Base-by-base conservation (phyloP, 2,888 invertebrate species). In the Leuctra nigra region DNA sequence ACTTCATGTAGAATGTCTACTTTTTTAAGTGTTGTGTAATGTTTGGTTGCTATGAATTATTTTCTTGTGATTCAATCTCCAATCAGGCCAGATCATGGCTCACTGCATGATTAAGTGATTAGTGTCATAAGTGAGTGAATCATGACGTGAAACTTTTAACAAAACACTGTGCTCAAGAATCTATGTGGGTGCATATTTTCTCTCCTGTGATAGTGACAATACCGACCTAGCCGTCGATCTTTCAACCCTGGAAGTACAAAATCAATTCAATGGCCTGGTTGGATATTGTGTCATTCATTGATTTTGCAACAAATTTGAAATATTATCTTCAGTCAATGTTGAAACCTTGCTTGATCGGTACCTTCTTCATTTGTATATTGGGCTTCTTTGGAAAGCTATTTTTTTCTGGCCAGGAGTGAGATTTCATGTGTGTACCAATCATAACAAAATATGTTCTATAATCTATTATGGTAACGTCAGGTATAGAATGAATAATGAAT, bases 191-290 rank as follows among this genome's bases (percentile, higher is more conserved):
- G 16, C 36, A 36, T 36, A 4, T 36, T 16, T 53, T n/a, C n/a
- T 20, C 22, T 14, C 29, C 23, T 54, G 54, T 54, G 54, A 54
- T 54, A 54, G 54, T 54, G 54, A 54, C 54, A 54, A 54, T 54
- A 54, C 54, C 54, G 29, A 41, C 41, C 41, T 24, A 25, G 54
- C 38, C 53, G 39, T 54, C 41, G 25, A 41, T 41, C 41, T 14
- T 50, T 50, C 50, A 50, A n/a, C 4, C 50, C 50, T 35, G 33
- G 23, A 35, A 50, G 50, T 50, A 50, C 50, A 50, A 50, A 50
- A 50, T 41, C 41, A 41, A 11, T 41, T 41, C 41, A n/a, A 18
- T 18, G 20, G 41, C 38, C 38, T 41, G 41, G 20, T 41, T 41
- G 41, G 41, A 41, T 41, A 18, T 41, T 41, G 41, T 41, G 29